These are phyloP conservation scores for Chaetophractus vellerosus DNA, from an alignment of 2,797 vertebrate genomes.

Conservation along the genomic window DNA sequence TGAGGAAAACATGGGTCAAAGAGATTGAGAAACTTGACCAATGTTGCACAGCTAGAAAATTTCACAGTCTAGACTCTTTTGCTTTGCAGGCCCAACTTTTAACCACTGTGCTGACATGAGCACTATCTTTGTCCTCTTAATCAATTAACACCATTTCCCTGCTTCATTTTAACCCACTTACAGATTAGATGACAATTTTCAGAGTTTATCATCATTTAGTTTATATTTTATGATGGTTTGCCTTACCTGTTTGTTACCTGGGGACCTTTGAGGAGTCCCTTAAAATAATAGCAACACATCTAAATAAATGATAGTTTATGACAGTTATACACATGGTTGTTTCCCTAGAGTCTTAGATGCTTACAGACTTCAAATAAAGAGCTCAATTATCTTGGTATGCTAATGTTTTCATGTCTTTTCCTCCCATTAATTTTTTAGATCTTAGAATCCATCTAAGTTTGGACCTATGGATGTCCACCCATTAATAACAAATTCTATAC, in stretches of 20 bases:
- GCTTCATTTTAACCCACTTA: neutral
- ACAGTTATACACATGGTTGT: neutral
- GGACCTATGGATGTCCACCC: neutral
- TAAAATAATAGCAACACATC: constrained; percentile 27
- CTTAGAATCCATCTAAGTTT: neutral
- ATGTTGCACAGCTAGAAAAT: neutral
- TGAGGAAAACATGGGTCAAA: neutral
- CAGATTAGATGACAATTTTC: neutral
- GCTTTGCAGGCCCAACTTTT: neutral
- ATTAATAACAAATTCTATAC: constrained; percentile 37
- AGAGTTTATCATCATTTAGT: neutral
- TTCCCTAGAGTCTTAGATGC: neutral
- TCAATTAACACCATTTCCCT: neutral
- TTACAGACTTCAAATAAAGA: neutral
- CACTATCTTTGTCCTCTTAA: neutral
- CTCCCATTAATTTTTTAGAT: neutral
- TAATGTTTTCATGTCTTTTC: neutral
- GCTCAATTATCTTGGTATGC: neutral
- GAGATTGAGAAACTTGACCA: neutral
- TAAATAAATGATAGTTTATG: constrained; percentile 15
- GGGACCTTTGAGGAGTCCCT: neutral
- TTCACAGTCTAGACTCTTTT: neutral
- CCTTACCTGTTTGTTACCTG: neutral
- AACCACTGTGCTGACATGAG: neutral
- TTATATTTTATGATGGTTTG: constrained; percentile 19